Evolutionary conservation across 1,140 invertebrate species (phyloP).

Genomic region (Drosophila suzukii): DNA sequence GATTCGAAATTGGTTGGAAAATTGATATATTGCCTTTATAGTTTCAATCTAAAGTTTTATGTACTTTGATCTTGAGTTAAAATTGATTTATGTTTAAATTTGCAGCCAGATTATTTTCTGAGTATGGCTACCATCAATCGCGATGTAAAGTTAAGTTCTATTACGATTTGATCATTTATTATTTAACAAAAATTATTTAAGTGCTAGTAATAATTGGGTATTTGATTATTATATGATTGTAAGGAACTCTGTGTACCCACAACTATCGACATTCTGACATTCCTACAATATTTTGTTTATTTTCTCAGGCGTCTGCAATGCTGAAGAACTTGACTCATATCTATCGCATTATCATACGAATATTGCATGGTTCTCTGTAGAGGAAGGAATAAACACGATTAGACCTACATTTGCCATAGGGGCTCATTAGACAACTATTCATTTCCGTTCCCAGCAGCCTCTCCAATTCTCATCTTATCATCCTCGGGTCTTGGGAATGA

Average conservation of each 20-base stretch:
- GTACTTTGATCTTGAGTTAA: slow-evolving; percentile 24
- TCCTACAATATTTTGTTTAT: background rate
- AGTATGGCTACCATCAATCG: no score
- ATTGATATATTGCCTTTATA: slow-evolving; percentile 24
- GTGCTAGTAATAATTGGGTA: no score
- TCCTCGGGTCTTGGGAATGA: slow-evolving; percentile 10
- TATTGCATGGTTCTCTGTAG: background rate
- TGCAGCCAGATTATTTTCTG: background rate
- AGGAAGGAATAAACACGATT: slow-evolving; percentile 46
- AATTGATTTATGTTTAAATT: slow-evolving; percentile 7
- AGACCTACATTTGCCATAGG: slow-evolving; percentile 75
- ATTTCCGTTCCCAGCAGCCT: slow-evolving; percentile 27
- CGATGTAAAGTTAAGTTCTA: no score
- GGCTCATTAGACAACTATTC: slow-evolving; percentile 28
- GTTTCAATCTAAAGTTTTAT: slow-evolving; percentile 12
- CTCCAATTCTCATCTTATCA: slow-evolving; percentile 43
- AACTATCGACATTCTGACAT: no score
- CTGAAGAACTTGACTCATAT: background rate
- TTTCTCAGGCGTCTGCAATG: slow-evolving; percentile 1
- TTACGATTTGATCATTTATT: no score
- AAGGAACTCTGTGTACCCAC: no score
- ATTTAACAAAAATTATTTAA: no score
- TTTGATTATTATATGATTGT: no score
- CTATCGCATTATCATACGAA: background rate
- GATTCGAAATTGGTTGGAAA: slow-evolving; percentile 19